Percentiles rank a stretch among this genome's conserved stretches.
Evolutionary conservation across 2,797 vertebrate species (phyloP).

Genomic region (Galaxias olidus): DNA sequence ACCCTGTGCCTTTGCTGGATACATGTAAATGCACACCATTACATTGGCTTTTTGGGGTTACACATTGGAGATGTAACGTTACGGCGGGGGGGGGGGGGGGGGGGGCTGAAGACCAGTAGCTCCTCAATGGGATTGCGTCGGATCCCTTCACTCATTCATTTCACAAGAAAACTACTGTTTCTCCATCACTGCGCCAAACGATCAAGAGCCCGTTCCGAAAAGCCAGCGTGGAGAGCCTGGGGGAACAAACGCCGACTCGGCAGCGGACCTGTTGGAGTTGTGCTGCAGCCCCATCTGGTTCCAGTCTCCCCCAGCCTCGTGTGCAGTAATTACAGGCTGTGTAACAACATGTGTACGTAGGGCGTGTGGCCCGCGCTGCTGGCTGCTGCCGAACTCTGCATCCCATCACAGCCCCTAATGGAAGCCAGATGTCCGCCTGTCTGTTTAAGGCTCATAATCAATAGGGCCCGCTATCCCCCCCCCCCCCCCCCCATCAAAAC

Average conservation of each 20-base stretch:
- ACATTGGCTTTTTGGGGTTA: no score
- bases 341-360: constrained; percentile 80
- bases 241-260: constrained; percentile 75
- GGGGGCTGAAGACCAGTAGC: no score
- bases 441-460: constrained; percentile 85
- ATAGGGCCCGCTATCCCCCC: constrained; percentile 67
- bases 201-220: no score
- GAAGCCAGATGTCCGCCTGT: constrained; percentile 88
- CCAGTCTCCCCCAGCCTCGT: constrained; percentile 66
- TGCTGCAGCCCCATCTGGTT: constrained; percentile 78
- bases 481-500: constrained; percentile 27
- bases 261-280: constrained; percentile 77
- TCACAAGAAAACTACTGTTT: no score
- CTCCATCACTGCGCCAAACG: no score
- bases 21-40: no score
- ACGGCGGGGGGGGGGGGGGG: no score
- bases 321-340: constrained; percentile 86
- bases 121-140: no score
- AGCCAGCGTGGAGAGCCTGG: constrained; percentile 23
- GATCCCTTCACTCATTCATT: no score
- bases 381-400: constrained; percentile 73
- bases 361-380: constrained; percentile 72
- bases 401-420: constrained; percentile 78
- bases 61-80: no score
- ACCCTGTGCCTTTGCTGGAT: not conserved